A percentile compares a stretch with the other conserved stretches of the same genome.
These are phyloP conservation scores for Cydia fagiglandana DNA, from an alignment of 1,140 invertebrate species.

Conservation along the genomic window DNA sequence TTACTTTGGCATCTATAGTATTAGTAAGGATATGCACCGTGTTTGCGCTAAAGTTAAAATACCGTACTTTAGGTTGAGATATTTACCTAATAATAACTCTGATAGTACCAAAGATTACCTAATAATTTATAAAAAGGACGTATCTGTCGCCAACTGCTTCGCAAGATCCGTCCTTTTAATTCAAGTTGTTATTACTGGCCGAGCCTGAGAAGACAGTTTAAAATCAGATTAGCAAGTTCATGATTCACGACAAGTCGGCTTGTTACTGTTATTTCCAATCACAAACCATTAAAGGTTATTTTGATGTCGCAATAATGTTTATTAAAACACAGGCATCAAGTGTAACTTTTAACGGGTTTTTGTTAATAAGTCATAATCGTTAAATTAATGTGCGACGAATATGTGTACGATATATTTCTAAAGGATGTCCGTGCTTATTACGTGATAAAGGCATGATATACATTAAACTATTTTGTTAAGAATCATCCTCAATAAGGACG, in stretches of 20 bases:
- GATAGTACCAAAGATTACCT: neutral
- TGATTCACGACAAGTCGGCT: constrained; percentile 15
- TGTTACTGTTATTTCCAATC: constrained; percentile 10
- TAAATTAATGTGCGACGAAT: neutral
- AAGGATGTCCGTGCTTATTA: neutral
- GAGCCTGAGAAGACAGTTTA: constrained; percentile 15
- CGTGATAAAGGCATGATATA: neutral
- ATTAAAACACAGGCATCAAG: neutral
- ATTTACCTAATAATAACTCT: neutral
- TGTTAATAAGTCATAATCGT: neutral
- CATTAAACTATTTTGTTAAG: too few species aligned
- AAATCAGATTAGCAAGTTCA: constrained; percentile 13
- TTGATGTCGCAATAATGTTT: constrained; percentile 12
- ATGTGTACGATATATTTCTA: neutral
- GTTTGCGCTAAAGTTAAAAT: too few species aligned
- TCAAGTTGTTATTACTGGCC: neutral
- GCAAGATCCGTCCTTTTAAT: neutral
- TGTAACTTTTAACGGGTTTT: neutral
- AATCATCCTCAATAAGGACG: too few species aligned
- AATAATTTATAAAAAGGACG: neutral
- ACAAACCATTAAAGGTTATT: neutral
- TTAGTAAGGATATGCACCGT: too few species aligned
- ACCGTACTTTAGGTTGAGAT: neutral
- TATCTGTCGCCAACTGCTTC: neutral
- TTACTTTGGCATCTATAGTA: too few species aligned